These are phyloP conservation scores for Stenodema calcarata DNA, from an alignment of 2,888 invertebrate genomes.

Conservation along the genomic window DNA sequence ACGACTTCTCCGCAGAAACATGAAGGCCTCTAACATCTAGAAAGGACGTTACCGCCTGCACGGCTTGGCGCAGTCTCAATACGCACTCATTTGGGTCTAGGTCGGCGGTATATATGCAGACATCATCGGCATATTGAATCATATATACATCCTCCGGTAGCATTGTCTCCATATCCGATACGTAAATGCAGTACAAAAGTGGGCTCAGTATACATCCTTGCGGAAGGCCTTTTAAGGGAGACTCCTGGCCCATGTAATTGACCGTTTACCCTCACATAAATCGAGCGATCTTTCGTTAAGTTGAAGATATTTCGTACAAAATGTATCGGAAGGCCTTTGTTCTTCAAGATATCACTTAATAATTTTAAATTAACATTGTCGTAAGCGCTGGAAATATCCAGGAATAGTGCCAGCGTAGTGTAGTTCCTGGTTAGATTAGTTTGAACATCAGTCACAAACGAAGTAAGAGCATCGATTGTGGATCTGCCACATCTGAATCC, in stretches of 20 bases:
- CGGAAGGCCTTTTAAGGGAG: neutral
- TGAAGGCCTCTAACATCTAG: neutral
- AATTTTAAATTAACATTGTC: too few relatives aligned
- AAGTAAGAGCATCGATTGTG: conserved; percentile 45
- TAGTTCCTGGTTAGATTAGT: conserved; percentile 30
- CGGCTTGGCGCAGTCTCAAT: neutral
- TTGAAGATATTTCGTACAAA: too few relatives aligned
- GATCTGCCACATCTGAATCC: conserved; percentile 42
- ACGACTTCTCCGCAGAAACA: too few relatives aligned
- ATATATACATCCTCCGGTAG: neutral
- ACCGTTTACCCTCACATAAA: too few relatives aligned
- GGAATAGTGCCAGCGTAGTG: too few relatives aligned
- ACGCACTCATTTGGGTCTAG: neutral
- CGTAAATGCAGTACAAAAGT: conserved; percentile 35
- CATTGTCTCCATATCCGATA: neutral
- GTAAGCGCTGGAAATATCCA: too few relatives aligned
- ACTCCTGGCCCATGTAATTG: conserved; percentile 1
- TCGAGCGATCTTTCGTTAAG: neutral
- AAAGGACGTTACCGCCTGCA: neutral
- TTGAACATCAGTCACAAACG: conserved; percentile 27
- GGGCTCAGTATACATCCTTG: conserved; percentile 34
- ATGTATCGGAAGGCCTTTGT: too few relatives aligned
- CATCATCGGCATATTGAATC: conserved; percentile 47
- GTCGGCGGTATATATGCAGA: conserved; percentile 33
- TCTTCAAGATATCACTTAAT: too few relatives aligned